phyloP scores from a whole-genome alignment of 1,140 invertebrate genomes.

The Oreohelix idahoensis region DNA sequence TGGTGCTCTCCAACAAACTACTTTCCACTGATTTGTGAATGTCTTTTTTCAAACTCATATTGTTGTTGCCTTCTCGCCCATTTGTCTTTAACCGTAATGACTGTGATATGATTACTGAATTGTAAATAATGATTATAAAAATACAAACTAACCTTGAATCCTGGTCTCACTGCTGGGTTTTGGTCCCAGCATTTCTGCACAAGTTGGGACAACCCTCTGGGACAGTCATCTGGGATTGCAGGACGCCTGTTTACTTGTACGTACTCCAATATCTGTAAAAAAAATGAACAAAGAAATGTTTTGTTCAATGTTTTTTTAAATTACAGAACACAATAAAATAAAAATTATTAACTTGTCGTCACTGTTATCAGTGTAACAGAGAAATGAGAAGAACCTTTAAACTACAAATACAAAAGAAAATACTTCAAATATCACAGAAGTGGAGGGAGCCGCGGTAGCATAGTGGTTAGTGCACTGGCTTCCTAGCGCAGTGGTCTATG shows the following conservation, averaged over 20 bases:
- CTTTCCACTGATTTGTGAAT: too few relatives aligned
- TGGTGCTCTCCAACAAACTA: too few relatives aligned
- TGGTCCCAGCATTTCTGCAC: conserved; percentile 64
- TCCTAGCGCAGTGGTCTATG: too few relatives aligned
- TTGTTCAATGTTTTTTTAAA: too few relatives aligned
- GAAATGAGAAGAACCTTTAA: too few relatives aligned
- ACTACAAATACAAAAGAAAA: not conserved
- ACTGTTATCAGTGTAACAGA: not conserved
- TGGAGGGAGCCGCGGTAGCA: too few relatives aligned
- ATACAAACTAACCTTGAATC: conserved; percentile 59
- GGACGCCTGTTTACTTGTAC: conserved; percentile 60
- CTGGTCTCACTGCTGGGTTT: conserved; percentile 60
- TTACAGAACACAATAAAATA: not conserved
- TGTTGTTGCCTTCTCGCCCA: too few relatives aligned
- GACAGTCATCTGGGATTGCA: conserved; percentile 56
- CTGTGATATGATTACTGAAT: not conserved
- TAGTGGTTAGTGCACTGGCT: too few relatives aligned
- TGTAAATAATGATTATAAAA: not conserved
- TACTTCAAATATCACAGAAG: too few relatives aligned
- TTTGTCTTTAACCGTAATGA: not conserved
- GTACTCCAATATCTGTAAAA: conserved; percentile 61
- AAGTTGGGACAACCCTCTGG: conserved; percentile 52
- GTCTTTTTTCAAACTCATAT: too few relatives aligned
- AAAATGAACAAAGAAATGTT: not conserved
- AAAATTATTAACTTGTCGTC: not conserved